Percentiles rank a stretch among this genome's conserved stretches.
phyloP scores from a whole-genome alignment of 2,797 vertebrate genomes.

The Spatula clypeata region DNA sequence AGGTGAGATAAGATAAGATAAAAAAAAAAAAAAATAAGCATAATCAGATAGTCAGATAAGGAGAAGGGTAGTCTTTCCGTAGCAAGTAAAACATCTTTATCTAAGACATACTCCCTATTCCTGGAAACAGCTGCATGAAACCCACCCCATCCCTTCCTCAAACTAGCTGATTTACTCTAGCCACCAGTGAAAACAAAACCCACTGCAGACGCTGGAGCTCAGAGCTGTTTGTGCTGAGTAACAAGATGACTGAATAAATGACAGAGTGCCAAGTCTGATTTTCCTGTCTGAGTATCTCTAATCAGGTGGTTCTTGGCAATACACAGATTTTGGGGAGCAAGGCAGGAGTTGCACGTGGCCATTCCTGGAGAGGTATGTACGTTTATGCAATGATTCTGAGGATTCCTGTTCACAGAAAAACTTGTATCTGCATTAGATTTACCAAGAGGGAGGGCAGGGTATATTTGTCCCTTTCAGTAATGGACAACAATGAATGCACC shows the following conservation, averaged over 20 bases:
- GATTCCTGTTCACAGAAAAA: background rate
- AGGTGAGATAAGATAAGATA: background rate
- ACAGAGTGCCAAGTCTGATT: background rate
- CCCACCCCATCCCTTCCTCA: background rate
- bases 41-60: background rate
- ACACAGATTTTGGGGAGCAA: background rate
- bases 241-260: background rate
- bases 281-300: background rate
- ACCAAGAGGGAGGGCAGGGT: background rate
- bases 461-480: background rate
- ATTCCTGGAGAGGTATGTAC: background rate
- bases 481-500: background rate
- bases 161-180: background rate
- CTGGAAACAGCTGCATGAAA: background rate
- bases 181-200: background rate
- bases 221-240: background rate
- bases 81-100: background rate
- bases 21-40: accelerated
- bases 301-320: background rate
- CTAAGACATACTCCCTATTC: background rate
- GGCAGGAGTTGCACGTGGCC: background rate
- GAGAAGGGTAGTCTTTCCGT: background rate
- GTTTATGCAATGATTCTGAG: background rate
- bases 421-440: background rate
- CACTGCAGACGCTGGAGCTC: accelerated